Percentiles rank a stretch among this genome's conserved stretches.
Evolutionary conservation across 2,888 invertebrate genomes (phyloP).

Genomic region (Brenthis daphne): DNA sequence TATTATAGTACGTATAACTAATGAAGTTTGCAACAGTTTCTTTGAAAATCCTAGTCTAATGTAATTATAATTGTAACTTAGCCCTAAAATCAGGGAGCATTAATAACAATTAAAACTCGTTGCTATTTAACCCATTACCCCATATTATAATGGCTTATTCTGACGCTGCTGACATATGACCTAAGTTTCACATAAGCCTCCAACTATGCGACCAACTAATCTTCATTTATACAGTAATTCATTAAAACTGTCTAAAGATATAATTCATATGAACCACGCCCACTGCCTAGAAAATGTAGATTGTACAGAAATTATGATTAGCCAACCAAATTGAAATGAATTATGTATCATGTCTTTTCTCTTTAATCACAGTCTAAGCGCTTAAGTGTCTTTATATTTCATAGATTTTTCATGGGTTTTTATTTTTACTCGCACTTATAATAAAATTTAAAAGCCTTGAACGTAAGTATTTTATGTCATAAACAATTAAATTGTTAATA

Average conservation of each 20-base stretch:
- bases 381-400: too few species aligned
- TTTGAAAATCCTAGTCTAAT: not conserved
- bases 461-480: too few species aligned
- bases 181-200: conserved; percentile 24
- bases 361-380: too few species aligned
- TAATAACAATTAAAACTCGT: conserved; percentile 37
- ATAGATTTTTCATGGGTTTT: too few species aligned
- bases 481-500: too few species aligned
- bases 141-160: conserved; percentile 23
- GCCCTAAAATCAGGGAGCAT: conserved; percentile 22
- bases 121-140: conserved; percentile 36
- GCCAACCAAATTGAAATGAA: too few species aligned
- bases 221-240: conserved; percentile 20
- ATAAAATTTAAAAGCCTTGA: too few species aligned
- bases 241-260: conserved; percentile 18
- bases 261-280: not conserved
- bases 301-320: too few species aligned
- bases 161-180: conserved; percentile 26
- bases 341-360: too few species aligned
- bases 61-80: conserved; percentile 7
- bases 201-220: conserved; percentile 20
- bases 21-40: not conserved
- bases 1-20: not conserved
- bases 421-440: too few species aligned
- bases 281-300: not conserved